Conservation (phyloP, 2,797 vertebrate genomes). For the Limnodromus scolopaceus region DNA sequence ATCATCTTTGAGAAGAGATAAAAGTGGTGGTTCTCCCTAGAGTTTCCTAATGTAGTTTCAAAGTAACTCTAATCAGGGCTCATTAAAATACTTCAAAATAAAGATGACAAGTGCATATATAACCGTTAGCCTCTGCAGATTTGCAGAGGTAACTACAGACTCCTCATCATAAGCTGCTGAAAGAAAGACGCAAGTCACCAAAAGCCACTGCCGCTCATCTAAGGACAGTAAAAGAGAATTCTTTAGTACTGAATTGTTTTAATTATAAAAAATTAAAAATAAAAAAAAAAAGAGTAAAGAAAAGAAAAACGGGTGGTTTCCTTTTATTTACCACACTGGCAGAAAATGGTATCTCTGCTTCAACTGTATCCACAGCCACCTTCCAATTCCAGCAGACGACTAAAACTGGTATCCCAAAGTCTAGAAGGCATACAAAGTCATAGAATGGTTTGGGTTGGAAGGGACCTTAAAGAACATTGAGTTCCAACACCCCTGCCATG, state of each 20-base stretch:
- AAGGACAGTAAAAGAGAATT: neutral
- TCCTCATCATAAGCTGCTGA: neutral
- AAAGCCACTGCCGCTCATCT: neutral
- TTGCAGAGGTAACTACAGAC: neutral
- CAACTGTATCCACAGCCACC: neutral
- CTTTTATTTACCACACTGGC: neutral
- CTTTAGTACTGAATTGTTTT: neutral
- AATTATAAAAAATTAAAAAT: neutral
- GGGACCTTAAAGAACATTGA: neutral
- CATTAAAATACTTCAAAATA: neutral
- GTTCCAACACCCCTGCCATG: neutral
- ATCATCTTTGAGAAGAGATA: neutral
- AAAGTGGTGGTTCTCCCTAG: neutral
- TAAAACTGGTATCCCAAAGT: neutral
- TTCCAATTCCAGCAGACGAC: neutral
- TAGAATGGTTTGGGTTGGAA: neutral
- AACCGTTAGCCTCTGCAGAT: neutral
- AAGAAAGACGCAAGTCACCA: neutral
- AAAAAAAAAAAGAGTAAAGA: neutral
- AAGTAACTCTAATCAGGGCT: neutral
- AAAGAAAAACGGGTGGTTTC: neutral
- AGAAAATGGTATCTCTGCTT: neutral
- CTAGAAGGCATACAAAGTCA: neutral
- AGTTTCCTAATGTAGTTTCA: neutral
- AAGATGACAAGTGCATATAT: neutral